Percentiles rank a stretch among this genome's conserved stretches.
phyloP scores from a whole-genome alignment of 2,113 vertebrate genomes.

The Anseranas semipalmata region DNA sequence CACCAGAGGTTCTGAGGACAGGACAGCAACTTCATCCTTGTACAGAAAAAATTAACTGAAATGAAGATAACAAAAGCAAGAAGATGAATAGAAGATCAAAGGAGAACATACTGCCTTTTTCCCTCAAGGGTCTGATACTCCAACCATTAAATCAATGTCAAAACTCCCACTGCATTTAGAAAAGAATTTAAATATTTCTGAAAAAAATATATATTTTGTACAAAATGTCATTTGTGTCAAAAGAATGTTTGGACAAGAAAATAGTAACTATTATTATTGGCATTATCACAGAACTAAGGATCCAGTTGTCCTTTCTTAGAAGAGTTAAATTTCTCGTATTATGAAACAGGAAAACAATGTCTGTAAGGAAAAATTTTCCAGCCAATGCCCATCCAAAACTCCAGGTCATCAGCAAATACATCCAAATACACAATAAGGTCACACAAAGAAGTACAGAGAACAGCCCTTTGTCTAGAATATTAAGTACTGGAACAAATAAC shows the following conservation, averaged over 20 bases:
- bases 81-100: not conserved
- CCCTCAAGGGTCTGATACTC: not conserved
- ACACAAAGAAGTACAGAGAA: conserved; percentile 35
- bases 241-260: conserved; percentile 40
- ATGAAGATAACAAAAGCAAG: not conserved
- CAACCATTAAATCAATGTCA: conserved; percentile 18
- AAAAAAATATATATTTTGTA: conserved; percentile 19
- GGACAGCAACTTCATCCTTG: not conserved
- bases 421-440: conserved; percentile 53
- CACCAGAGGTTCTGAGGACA: not conserved
- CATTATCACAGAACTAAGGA: conserved; percentile 11
- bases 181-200: conserved; percentile 41
- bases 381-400: conserved; percentile 54
- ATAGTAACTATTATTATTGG: conserved; percentile 43
- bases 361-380: conserved; percentile 51
- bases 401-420: conserved; percentile 53
- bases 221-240: not conserved
- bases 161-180: conserved; percentile 22
- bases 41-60: not conserved
- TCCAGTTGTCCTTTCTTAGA: conserved; percentile 37
- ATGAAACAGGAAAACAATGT: conserved; percentile 59
- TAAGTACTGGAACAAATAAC: conserved; percentile 59
- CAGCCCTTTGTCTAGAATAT: conserved; percentile 41
- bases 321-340: conserved; percentile 63
- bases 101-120: not conserved